Percentiles rank a stretch among this genome's conserved stretches.
Conservation (phyloP, 2,797 vertebrate genomes). For the Huso huso region DNA sequence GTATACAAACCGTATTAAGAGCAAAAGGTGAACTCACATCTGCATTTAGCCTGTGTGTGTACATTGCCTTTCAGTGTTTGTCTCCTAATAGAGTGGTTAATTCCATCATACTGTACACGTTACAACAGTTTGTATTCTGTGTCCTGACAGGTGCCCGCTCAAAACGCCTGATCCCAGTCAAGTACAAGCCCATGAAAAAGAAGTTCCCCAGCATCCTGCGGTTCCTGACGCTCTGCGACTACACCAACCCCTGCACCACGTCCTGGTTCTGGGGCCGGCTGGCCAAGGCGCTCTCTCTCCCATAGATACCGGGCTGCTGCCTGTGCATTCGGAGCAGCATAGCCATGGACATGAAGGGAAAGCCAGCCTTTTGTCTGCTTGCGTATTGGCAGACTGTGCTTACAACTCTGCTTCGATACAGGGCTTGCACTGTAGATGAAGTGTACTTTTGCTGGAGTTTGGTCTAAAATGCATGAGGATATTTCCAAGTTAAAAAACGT, state of each 20-base stretch:
- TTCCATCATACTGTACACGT: neutral
- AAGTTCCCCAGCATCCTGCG: conserved; percentile 87
- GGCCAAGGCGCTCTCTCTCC: conserved; percentile 63
- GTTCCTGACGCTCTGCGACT: conserved; percentile 89
- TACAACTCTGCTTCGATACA: no score
- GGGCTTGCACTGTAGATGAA: no score
- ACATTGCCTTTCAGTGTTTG: neutral
- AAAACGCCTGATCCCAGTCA: conserved; percentile 86
- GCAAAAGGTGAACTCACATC: no score
- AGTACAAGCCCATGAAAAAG: conserved; percentile 81
- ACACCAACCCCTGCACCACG: conserved; percentile 83
- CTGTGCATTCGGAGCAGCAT: neutral
- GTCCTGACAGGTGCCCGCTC: conserved; percentile 66
- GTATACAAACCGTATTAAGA: no score
- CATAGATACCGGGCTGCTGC: conserved; percentile 12
- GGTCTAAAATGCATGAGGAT: no score
- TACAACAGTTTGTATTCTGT: neutral
- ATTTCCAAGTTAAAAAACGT: no score
- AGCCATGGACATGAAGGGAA: no score
- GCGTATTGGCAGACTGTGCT: no score
- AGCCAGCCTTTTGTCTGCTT: no score
- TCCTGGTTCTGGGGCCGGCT: conserved; percentile 89
- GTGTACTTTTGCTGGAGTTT: no score
- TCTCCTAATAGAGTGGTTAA: neutral
- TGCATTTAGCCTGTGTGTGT: no score